Percentiles rank a stretch among this genome's conserved stretches.
phyloP scores from a whole-genome alignment of 2,797 vertebrate species.

The Syndactyla subalaris region DNA sequence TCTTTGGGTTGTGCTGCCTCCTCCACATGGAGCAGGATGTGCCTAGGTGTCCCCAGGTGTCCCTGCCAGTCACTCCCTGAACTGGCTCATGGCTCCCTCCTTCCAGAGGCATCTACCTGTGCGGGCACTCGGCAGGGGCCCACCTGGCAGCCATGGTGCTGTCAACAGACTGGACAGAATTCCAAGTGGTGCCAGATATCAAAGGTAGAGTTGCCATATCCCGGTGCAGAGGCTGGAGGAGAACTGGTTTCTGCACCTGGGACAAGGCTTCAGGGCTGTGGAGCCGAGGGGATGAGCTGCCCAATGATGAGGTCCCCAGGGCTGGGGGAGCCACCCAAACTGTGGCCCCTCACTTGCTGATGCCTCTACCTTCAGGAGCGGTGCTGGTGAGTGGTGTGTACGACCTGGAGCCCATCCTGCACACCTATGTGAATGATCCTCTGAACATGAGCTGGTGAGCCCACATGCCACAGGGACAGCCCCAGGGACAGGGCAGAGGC shows the following conservation, averaged over 20 bases:
- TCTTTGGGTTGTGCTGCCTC: background rate
- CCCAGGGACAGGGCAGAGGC: background rate
- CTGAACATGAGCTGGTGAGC: constrained; percentile 88
- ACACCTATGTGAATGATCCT: constrained; percentile 84
- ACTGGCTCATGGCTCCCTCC: background rate
- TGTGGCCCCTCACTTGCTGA: fast-evolving
- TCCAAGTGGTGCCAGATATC: constrained; percentile 81
- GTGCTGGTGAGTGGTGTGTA: constrained; percentile 93
- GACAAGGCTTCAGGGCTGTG: fast-evolving
- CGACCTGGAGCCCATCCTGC: constrained; percentile 86
- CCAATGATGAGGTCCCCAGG: too few species aligned
- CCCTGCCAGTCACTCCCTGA: fast-evolving
- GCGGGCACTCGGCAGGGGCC: constrained; percentile 94
- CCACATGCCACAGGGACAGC: fast-evolving
- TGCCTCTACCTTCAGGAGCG: constrained; percentile 73
- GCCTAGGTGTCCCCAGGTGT: background rate
- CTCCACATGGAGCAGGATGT: fast-evolving
- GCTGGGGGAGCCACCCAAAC: background rate
- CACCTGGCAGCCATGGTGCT: constrained; percentile 92
- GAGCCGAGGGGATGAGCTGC: background rate
- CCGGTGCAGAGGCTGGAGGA: background rate
- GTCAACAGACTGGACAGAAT: constrained; percentile 87
- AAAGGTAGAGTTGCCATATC: constrained; percentile 76
- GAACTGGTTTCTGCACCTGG: background rate
- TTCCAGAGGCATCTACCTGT: constrained; percentile 88